Percentiles rank a stretch among this genome's conserved stretches.
Conservation (phyloP, 2,113 vertebrate genomes). For the Anarrhichthys ocellatus region DNA sequence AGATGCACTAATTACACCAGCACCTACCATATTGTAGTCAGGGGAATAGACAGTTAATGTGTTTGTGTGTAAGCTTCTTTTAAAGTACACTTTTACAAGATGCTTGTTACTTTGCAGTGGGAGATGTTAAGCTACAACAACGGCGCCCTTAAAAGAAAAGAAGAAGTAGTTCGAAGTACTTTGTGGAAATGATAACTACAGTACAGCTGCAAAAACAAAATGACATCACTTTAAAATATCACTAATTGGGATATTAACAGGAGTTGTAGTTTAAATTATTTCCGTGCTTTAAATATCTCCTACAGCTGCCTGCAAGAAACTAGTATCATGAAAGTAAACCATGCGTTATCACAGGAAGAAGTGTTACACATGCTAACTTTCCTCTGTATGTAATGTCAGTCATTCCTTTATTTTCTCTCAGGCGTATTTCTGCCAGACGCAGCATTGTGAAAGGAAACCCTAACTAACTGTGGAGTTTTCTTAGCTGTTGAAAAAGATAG, state of each 20-base stretch:
- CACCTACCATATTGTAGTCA: slow-evolving; percentile 50
- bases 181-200: slow-evolving; percentile 3
- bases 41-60: slow-evolving; percentile 39
- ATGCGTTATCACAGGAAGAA: slow-evolving; percentile 8
- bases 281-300: neutral
- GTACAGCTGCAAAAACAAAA: slow-evolving; percentile 20
- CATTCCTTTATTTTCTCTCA: slow-evolving; percentile 14
- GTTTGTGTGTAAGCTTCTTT: slow-evolving; percentile 20
- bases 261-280: neutral
- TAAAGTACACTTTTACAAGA: slow-evolving; percentile 31
- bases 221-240: slow-evolving; percentile 31
- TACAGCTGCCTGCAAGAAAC: slow-evolving; percentile 6
- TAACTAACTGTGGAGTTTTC: neutral
- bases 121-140: slow-evolving; percentile 41
- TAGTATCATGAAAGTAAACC: slow-evolving; percentile 17
- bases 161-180: slow-evolving; percentile 12
- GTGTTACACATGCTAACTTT: neutral
- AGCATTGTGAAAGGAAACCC: neutral
- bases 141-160: slow-evolving; percentile 37
- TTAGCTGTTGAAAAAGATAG: neutral
- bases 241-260: slow-evolving; percentile 23
- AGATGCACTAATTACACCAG: slow-evolving; percentile 73
- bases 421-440: slow-evolving; percentile 13
- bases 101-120: slow-evolving; percentile 21
- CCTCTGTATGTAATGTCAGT: slow-evolving; percentile 1